A percentile compares a stretch with the other conserved stretches of the same genome.
Evolutionary conservation across 2,113 vertebrate species (phyloP).

Genomic region (Salvelinus fontinalis): DNA sequence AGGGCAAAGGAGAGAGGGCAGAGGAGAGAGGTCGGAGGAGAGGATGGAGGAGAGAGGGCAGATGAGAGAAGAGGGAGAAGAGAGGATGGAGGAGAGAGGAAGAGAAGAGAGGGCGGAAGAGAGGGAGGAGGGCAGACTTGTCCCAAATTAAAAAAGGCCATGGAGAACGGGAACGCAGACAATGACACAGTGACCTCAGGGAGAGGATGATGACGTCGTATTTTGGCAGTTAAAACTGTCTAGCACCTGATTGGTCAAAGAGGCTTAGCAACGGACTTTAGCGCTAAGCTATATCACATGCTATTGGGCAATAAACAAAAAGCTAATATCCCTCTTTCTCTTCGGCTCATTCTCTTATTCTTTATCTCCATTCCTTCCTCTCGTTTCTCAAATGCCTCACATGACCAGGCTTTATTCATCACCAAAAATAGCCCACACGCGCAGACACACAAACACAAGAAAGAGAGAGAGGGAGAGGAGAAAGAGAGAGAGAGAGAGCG

Average conservation of each 20-base stretch:
- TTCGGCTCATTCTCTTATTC: background rate
- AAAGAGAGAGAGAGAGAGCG: conserved; percentile 10
- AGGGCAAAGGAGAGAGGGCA: fast-evolving
- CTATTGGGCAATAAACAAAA: conserved; percentile 52
- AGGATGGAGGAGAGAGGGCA: no score
- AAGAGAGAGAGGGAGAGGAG: conserved; percentile 23
- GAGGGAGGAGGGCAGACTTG: no score
- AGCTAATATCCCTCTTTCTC: conserved; percentile 14
- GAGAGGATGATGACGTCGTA: conserved; percentile 57
- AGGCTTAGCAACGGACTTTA: conserved; percentile 63
- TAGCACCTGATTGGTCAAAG: conserved; percentile 68
- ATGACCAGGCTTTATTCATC: conserved; percentile 14
- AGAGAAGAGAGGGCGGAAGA: no score
- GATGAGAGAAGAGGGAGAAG: no score
- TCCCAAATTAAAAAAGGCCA: background rate
- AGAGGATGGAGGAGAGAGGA: no score
- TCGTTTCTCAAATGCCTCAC: background rate
- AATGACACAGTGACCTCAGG: conserved; percentile 25
- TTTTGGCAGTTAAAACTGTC: conserved; percentile 54
- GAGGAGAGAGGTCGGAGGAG: no score
- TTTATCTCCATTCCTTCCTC: background rate
- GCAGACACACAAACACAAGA: conserved; percentile 8
- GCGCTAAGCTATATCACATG: conserved; percentile 66
- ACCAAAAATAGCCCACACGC: background rate
- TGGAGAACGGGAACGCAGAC: background rate